These are phyloP conservation scores for Vombatus ursinus DNA, from an alignment of 2,113 vertebrate species.

Conservation along the genomic window DNA sequence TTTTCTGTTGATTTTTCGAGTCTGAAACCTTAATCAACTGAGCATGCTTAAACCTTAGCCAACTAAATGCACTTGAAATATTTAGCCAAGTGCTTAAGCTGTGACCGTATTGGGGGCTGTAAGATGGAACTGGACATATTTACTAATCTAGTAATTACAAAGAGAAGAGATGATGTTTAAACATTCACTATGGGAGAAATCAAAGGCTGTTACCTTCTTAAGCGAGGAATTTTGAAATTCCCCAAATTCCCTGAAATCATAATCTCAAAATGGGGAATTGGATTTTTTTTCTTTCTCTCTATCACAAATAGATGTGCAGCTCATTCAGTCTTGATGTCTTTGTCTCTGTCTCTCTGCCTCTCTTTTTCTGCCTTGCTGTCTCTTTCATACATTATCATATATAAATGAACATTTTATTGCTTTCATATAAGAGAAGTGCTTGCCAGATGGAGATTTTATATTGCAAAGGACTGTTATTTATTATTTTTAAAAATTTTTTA, in stretches of 20 bases:
- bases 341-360: not conserved
- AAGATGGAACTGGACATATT: not conserved
- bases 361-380: not conserved
- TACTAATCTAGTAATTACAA: not conserved
- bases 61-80: conserved; percentile 40
- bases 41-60: conserved; percentile 21
- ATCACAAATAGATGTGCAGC: not conserved
- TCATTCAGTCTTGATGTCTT: not conserved
- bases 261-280: not conserved
- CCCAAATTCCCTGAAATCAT: not conserved
- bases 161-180: not conserved
- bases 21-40: conserved; percentile 37
- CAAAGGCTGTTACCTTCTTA: not conserved
- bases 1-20: conserved; percentile 43
- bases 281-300: not conserved
- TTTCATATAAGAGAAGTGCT: not conserved
- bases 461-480: not conserved
- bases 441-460: not conserved
- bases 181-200: not conserved
- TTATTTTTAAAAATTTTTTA: not conserved
- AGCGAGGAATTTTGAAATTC: not conserved
- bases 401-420: not conserved
- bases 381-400: not conserved
- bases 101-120: not conserved
- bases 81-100: conserved; percentile 18